Conservation (phyloP, 2,113 vertebrate genomes). For the Edolisoma coerulescens region DNA sequence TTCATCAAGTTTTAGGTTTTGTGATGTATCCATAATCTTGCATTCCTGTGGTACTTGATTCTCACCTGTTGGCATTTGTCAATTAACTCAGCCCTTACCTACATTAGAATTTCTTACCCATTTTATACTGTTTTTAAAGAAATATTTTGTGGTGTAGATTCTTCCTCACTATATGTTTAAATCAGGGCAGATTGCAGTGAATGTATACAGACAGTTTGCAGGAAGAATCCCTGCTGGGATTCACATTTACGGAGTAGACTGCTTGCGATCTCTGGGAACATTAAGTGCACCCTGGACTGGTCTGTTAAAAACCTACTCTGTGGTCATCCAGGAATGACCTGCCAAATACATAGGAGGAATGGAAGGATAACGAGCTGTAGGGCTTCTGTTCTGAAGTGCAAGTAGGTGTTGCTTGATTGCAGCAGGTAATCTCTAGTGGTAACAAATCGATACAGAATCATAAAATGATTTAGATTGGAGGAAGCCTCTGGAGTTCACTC, state of each 20-base stretch:
- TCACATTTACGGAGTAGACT: accelerated
- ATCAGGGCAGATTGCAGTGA: not conserved
- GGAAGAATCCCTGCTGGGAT: not conserved
- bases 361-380: not conserved
- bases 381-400: not conserved
- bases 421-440: not conserved
- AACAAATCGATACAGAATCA: not conserved
- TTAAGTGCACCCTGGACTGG: not conserved
- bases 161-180: not conserved
- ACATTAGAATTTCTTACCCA: accelerated
- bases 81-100: not conserved
- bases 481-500: not conserved
- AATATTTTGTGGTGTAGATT: accelerated
- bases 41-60: not conserved
- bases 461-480: conserved; percentile 47
- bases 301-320: not conserved
- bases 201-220: not conserved
- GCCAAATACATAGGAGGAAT: not conserved
- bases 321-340: not conserved
- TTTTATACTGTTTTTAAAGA: not conserved
- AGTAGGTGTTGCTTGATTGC: not conserved
- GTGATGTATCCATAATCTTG: accelerated
- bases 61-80: not conserved
- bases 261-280: accelerated
- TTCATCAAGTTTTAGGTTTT: not conserved